Evolutionary conservation across 2,888 invertebrate species (phyloP).

Genomic region (Orthosia cruda): DNA sequence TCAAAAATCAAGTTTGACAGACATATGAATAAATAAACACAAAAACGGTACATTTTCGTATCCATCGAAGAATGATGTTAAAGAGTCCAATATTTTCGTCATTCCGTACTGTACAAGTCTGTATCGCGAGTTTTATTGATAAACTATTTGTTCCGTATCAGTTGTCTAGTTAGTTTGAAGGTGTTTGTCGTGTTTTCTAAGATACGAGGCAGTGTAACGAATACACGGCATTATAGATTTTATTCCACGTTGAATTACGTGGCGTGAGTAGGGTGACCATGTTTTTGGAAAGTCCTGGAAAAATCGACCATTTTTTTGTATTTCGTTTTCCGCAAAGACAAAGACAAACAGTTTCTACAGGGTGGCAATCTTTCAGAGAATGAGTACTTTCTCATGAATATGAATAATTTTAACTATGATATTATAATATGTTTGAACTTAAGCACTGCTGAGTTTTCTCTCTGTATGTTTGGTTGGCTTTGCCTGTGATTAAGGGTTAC

Average conservation of each 20-base stretch:
- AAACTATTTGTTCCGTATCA: constrained; percentile 13
- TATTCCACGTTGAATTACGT: constrained; percentile 34
- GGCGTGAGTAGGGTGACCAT: constrained; percentile 21
- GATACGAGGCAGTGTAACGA: constrained; percentile 47
- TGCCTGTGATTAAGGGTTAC: background rate
- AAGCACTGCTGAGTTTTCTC: background rate
- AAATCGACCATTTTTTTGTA: background rate
- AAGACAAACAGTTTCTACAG: no score
- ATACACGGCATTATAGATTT: constrained; percentile 26
- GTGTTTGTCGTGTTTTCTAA: constrained; percentile 18
- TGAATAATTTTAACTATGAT: no score
- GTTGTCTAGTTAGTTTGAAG: constrained; percentile 17
- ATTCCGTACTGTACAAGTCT: constrained; percentile 4
- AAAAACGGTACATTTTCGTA: constrained; percentile 23
- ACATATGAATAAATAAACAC: constrained; percentile 10
- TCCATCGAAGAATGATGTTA: constrained; percentile 54
- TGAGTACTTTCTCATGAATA: no score
- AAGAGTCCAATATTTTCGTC: constrained; percentile 50
- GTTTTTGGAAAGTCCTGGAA: background rate
- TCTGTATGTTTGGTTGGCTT: background rate
- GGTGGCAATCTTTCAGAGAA: background rate
- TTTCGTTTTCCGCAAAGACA: no score
- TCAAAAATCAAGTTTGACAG: background rate
- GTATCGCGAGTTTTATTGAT: background rate
- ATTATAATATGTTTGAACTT: background rate